These are phyloP conservation scores for Orchestes rusci DNA, from an alignment of 2,888 invertebrate species.

Conservation along the genomic window DNA sequence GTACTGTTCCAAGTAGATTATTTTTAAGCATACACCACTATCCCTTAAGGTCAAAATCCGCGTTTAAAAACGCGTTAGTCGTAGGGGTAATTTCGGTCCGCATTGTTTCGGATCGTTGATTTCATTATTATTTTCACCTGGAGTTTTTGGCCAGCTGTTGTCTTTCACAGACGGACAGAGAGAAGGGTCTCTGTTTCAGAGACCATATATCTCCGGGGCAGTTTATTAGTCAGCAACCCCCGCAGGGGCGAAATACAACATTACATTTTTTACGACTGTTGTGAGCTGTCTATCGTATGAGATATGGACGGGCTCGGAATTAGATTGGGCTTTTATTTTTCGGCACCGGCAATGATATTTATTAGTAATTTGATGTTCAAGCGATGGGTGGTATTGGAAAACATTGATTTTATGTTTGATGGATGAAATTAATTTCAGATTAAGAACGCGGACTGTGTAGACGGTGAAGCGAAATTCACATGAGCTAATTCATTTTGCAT, in stretches of 20 bases:
- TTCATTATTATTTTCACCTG: conserved; percentile 45
- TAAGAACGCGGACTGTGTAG: no score
- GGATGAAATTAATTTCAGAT: no score
- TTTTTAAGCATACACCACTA: conserved; percentile 11
- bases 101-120: conserved; percentile 46
- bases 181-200: conserved; percentile 42
- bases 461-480: no score
- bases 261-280: not conserved
- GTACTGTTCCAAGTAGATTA: no score
- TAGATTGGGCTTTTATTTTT: no score
- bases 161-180: conserved; percentile 27
- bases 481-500: no score
- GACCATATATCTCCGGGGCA: conserved; percentile 42
- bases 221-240: conserved; percentile 40
- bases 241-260: conserved; percentile 19
- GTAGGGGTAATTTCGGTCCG: conserved; percentile 26
- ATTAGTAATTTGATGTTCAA: no score
- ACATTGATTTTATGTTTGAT: no score
- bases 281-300: no score
- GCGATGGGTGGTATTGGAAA: no score
- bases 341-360: no score
- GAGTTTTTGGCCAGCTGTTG: conserved; percentile 31
- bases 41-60: conserved; percentile 19
- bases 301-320: no score
- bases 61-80: conserved; percentile 23